Evolutionary conservation across 2,888 invertebrate genomes (phyloP), one percentile per base, ranked within the genome.

Genomic region (Aplocera efformata): DNA sequence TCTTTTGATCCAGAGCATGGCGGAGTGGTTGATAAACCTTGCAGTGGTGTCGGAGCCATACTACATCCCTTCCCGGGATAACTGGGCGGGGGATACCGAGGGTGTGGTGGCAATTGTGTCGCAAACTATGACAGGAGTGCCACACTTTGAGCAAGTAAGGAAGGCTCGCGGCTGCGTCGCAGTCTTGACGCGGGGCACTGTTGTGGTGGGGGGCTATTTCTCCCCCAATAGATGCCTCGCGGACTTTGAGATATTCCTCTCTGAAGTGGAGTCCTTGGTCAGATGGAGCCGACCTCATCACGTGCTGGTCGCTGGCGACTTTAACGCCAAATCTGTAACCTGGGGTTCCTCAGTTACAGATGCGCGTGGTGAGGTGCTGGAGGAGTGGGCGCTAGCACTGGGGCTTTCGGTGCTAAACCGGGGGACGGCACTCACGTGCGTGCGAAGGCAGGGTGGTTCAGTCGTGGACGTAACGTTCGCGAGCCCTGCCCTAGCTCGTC

Each of bases 41-140:
- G 48, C 43, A 1, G 36, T 53, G 4, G 48, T 53, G 1, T 36
- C 50, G 1, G 58, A 58, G 35, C 53, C 53, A 1, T 54, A 54
- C 10, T 30, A 0, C 1, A 28, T 52, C 1, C 50, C 50, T 1
- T 25, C 27, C 11, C 24, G 32, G 7, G 29, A 27, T 6, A n/a
- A n/a, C n/a, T n/a, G n/a, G n/a, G n/a, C n/a, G n/a, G n/a, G n/a
- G n/a, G n/a, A n/a, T n/a, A n/a, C n/a, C n/a, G n/a, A n/a, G n/a
- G n/a, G n/a, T n/a, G n/a, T n/a, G n/a, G n/a, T n/a, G n/a, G n/a
- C n/a, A n/a, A n/a, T n/a, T n/a, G n/a, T n/a, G n/a, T n/a, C n/a
- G n/a, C n/a, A n/a, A 7, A 7, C 9, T 0, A 25, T n/a, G 7
- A 35, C 24, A 29, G 43, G 48, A 17, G 25, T 11, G n/a, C n/a